Evolutionary conservation across 2,888 invertebrate genomes (phyloP).

Genomic region (Drosophila macrospina): DNA sequence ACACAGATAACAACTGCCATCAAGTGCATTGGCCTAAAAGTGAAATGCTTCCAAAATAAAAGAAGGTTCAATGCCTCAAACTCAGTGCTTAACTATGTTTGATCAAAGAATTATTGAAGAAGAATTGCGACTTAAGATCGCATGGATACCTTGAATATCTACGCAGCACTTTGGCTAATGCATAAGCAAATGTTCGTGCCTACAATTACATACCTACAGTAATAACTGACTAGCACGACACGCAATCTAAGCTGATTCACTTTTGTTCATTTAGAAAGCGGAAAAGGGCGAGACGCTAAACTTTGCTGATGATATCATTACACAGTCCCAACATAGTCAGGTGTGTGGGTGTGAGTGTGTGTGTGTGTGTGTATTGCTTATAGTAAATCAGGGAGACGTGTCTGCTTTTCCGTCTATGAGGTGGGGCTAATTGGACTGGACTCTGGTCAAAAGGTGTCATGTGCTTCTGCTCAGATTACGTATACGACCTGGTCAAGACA

Average conservation of each 20-base stretch:
- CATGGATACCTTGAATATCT: conserved; percentile 1
- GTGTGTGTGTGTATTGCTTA: not conserved
- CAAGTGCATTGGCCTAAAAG: conserved; percentile 20
- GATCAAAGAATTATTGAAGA: conserved; percentile 3
- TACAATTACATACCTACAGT: conserved; percentile 54
- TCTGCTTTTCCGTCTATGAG: conserved; percentile 38
- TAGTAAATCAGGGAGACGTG: conserved; percentile 51
- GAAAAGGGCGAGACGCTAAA: conserved; percentile 47
- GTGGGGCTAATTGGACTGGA: conserved; percentile 67
- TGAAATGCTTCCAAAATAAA: not conserved
- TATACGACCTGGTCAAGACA: conserved; percentile 62
- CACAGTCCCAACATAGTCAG: conserved; percentile 9
- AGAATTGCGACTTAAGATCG: conserved; percentile 14
- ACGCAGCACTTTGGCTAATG: conserved; percentile 32
- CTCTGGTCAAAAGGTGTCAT: conserved; percentile 56
- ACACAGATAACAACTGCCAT: conserved; percentile 40
- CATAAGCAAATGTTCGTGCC: conserved; percentile 24
- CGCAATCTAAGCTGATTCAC: conserved; percentile 59
- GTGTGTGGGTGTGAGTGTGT: not conserved
- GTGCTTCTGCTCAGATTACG: conserved; percentile 67
- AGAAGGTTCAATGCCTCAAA: conserved; percentile 2
- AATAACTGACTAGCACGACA: conserved; percentile 60
- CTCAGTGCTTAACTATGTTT: not conserved
- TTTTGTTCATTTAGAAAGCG: conserved; percentile 4
- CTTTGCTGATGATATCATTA: conserved; percentile 68